Evolutionary conservation across 2,888 invertebrate genomes (phyloP), one percentile per base, ranked within the genome.

Genomic region (Andricus curvator): DNA sequence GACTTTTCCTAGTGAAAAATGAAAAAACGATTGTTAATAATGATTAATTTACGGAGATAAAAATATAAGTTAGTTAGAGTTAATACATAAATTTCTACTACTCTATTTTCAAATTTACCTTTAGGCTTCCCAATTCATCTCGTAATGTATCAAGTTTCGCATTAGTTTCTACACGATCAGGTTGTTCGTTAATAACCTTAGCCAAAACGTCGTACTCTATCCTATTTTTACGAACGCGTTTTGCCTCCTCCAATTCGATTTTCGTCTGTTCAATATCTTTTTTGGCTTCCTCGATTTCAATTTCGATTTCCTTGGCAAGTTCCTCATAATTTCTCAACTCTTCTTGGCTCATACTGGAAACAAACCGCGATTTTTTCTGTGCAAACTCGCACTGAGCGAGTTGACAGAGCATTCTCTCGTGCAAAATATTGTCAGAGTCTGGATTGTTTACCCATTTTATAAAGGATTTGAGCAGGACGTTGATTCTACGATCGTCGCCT

Each of bases 131-230:
- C 33, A 98, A 93, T 90, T 98, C 97, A 25, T 95, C 95, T 89
- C 96, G 96, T 20, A 98, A 93, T 20, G 94, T 94, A 68, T 95
- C 94, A 2, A 98, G 93, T 84, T 95, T 94, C 62, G 95, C 94
- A 85, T 96, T 95, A 0, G 97, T 97, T 84, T 97, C 96, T 88
- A 96, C 96, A 86, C 98, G 94, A 89, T 98, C 98, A 0, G 98
- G 98, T 90, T 98, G 98, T 88, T 97, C 96, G 86, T 96, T 96
- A 83, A 99, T 98, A 0, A 98, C 96, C 92, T 97, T 97, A 0
- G 98, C 98, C 64, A 99, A 90, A 17, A 98, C 96, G 93, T 99
- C 98, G 93, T 99, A 99, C 91, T 98, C 98, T 93, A 97, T 96
- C 88, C 97, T 95, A 91, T 99, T 98, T 90, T 97, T 97, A 20